Base-by-base conservation (phyloP, 2,888 invertebrate genomes). In the Caenorhabditis becei region DNA sequence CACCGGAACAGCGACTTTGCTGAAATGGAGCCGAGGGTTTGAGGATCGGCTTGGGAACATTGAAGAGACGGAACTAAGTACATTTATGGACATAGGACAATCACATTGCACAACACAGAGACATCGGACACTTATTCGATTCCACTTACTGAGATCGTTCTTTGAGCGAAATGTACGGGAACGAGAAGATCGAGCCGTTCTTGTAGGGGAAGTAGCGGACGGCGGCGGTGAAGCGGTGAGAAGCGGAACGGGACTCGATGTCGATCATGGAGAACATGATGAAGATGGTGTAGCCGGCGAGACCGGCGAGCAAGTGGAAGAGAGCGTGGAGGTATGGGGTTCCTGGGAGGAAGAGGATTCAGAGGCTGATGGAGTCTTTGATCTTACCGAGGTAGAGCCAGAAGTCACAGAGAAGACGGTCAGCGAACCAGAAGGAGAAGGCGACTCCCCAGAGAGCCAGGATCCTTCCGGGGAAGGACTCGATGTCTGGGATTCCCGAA, bases 261-360 rank as follows among this genome's bases (percentile, higher is more conserved):
- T 90, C 90, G 28, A 90, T 84, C 78, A 89, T 82, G 10, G 88
- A 87, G 83, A 90, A 90, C 89, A 90, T 90, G 28, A 90, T 84
- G 82, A 90, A 90, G 53, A 89, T 85, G 24, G 89, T 88, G 81
- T 90, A 90, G 5, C 85, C 88, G 53, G 89, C 88, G 24, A 89
- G 77, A 5, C 88, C 87, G 26, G 86, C 86, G n/a, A 89, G 81
- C 28, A 90, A 69, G 80, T 90, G 90, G 81, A 90, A 90, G 59
- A 87, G 56, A 8, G 90, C 90, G 71, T 90, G 90, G 44, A 90
- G 83, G 63, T 90, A 90, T 8, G 90, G 90, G 8, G 87, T 88
- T 44, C 89, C 89, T 81, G 61, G 8, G 47, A 58, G 0, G 23
- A 69, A 41, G 10, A 49, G 16, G 7, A 23, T 51, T 49, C 37